Percentiles rank a stretch among this genome's conserved stretches.
These are phyloP conservation scores for Seladonia tumulorum DNA, from an alignment of 2,888 invertebrate genomes.

Conservation along the genomic window DNA sequence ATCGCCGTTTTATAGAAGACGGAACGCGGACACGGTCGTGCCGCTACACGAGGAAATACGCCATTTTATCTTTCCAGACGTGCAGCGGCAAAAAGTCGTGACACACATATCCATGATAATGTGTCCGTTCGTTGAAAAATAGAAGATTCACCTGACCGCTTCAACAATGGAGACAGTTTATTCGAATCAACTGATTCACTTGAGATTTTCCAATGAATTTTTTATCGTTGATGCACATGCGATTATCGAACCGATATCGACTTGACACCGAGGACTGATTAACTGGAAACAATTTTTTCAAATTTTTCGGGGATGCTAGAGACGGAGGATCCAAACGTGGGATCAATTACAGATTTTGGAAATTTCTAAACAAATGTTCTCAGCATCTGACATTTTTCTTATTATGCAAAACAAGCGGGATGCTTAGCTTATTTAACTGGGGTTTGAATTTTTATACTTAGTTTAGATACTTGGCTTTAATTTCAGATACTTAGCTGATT, in stretches of 20 bases:
- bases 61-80: not conserved
- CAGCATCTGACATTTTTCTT: not conserved
- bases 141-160: too few species aligned
- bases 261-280: not conserved
- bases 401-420: not conserved
- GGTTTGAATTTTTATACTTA: too few species aligned
- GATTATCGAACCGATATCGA: not conserved
- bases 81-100: not conserved
- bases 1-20: constrained; percentile 41
- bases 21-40: not conserved
- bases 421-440: too few species aligned
- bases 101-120: not conserved
- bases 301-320: not conserved
- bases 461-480: too few species aligned
- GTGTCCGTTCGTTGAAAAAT: too few species aligned
- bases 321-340: not conserved
- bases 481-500: too few species aligned
- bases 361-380: not conserved
- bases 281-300: not conserved
- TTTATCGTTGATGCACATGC: not conserved
- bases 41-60: not conserved
- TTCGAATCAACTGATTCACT: not conserved
- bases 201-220: too few species aligned
- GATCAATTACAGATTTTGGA: not conserved
- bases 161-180: too few species aligned